Evolutionary conservation across 2,113 vertebrate genomes (phyloP).

Genomic region (Catharus fuscescens): DNA sequence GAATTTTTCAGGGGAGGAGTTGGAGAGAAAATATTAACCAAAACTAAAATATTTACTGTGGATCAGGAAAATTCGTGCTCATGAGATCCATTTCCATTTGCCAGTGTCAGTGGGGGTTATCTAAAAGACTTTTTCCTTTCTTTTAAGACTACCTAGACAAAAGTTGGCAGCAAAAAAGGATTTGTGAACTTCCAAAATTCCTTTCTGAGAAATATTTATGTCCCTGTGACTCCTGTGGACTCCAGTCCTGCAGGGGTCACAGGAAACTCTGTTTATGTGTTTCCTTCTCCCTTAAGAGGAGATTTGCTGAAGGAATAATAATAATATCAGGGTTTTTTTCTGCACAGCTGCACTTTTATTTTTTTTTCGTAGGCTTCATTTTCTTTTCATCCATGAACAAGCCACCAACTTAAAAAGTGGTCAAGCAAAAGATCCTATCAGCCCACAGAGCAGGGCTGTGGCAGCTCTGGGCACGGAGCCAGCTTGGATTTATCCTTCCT

Average conservation of each 20-base stretch:
- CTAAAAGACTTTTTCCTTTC: not conserved
- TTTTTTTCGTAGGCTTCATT: not conserved
- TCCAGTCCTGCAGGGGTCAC: not conserved
- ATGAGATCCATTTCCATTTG: not conserved
- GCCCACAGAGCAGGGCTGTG: accelerated
- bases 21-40: not conserved
- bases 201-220: not conserved
- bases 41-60: not conserved
- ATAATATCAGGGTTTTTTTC: not conserved
- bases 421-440: not conserved
- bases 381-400: not conserved
- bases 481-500: not conserved
- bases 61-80: not conserved
- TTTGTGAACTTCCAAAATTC: not conserved
- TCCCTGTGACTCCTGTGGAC: not conserved
- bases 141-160: not conserved
- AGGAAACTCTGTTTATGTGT: not conserved
- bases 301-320: not conserved
- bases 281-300: not conserved
- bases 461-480: not conserved
- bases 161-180: not conserved
- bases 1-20: not conserved
- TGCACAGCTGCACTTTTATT: not conserved
- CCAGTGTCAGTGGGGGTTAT: not conserved
- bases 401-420: not conserved